Evolutionary conservation across 2,888 invertebrate species (phyloP).

Genomic region (Chloroclystis v-ata): DNA sequence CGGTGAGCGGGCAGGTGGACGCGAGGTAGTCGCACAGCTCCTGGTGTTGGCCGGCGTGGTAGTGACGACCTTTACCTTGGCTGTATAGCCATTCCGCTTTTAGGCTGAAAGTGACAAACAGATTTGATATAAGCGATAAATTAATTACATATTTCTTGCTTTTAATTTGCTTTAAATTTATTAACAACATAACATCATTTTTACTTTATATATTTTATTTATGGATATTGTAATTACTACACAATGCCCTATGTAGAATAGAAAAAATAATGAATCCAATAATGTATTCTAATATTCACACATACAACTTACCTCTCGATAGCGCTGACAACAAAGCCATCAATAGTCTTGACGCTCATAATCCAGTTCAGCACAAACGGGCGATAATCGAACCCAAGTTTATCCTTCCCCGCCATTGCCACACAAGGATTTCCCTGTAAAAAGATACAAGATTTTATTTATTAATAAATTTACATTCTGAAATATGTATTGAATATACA

Average conservation of each 20-base stretch:
- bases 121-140: too few relatives aligned
- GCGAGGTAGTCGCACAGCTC: conserved; percentile 89
- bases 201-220: too few relatives aligned
- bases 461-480: too few relatives aligned
- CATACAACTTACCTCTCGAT: conserved; percentile 86
- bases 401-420: conserved; percentile 83
- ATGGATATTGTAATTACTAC: too few relatives aligned
- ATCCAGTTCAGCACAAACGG: conserved; percentile 97
- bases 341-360: conserved; percentile 90
- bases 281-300: too few relatives aligned
- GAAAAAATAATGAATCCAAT: too few relatives aligned
- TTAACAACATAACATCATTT: too few relatives aligned
- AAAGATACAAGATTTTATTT: too few relatives aligned
- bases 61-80: conserved; percentile 94
- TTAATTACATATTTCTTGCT: too few relatives aligned
- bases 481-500: too few relatives aligned
- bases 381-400: conserved; percentile 93
- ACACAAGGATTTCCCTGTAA: conserved; percentile 94
- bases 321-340: conserved; percentile 92
- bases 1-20: conserved; percentile 90
- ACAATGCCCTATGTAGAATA: too few relatives aligned
- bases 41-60: conserved; percentile 89
- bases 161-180: too few relatives aligned
- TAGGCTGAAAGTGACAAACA: conserved; percentile 84
- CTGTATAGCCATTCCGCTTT: conserved; percentile 97